Evolutionary conservation across 2,888 invertebrate species (phyloP).

Genomic region (Slavum lentiscoides): DNA sequence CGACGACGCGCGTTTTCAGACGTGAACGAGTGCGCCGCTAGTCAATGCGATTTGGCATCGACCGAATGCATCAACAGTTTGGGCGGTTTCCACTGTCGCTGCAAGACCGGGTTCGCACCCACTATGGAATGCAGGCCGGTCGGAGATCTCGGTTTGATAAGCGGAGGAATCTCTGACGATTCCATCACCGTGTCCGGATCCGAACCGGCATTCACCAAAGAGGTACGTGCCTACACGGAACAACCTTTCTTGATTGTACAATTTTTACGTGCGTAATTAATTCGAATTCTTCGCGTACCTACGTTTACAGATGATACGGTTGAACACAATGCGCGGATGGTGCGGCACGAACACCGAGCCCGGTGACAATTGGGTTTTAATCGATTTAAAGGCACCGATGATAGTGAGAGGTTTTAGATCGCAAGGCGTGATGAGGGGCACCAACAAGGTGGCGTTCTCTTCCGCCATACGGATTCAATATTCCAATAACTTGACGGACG

Average conservation of each 20-base stretch:
- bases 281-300: not conserved
- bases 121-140: slow-evolving; percentile 88
- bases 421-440: slow-evolving; percentile 81
- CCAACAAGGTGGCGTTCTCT: slow-evolving; percentile 84
- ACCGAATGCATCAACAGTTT: slow-evolving; percentile 88
- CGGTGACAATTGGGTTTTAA: slow-evolving; percentile 84
- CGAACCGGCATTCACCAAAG: slow-evolving; percentile 80
- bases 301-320: slow-evolving; percentile 71
- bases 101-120: slow-evolving; percentile 79
- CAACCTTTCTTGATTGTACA: too few species aligned
- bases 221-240: slow-evolving; percentile 63
- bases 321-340: slow-evolving; percentile 85
- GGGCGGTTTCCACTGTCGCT: slow-evolving; percentile 88
- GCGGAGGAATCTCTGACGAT: slow-evolving; percentile 87
- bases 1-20: slow-evolving; percentile 62
- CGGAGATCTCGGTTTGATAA: slow-evolving; percentile 83
- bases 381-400: slow-evolving; percentile 86
- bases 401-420: slow-evolving; percentile 88
- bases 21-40: slow-evolving; percentile 85
- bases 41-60: slow-evolving; percentile 86
- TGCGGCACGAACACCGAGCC: slow-evolving; percentile 85
- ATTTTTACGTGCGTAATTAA: not conserved
- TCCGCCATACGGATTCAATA: slow-evolving; percentile 86
- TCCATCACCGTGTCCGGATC: slow-evolving; percentile 82
- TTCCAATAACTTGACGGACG: slow-evolving; percentile 84